These are phyloP conservation scores for Leptopterna dolabrata DNA, from an alignment of 2,888 invertebrate genomes.

Conservation along the genomic window DNA sequence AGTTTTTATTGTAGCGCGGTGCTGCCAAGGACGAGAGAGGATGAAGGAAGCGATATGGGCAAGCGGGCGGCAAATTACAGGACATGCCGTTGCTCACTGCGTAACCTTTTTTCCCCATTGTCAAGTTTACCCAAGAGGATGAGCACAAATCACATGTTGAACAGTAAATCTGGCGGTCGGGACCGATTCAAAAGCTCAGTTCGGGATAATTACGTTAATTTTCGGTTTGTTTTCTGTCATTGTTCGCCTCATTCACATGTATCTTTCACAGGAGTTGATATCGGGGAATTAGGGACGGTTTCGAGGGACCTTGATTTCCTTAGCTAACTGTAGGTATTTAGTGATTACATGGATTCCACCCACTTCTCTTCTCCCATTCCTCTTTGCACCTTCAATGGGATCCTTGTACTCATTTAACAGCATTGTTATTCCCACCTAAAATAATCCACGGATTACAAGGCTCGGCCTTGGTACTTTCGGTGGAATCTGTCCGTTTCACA, in stretches of 20 bases:
- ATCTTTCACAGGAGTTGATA: neutral
- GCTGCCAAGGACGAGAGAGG: neutral
- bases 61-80: constrained; percentile 1
- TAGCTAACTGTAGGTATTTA: neutral
- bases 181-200: neutral
- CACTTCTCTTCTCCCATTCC: no score
- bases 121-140: neutral
- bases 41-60: neutral
- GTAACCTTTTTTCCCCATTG: neutral
- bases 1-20: neutral
- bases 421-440: no score
- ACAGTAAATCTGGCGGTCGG: neutral
- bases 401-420: no score
- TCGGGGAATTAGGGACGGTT: neutral
- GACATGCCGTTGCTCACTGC: neutral
- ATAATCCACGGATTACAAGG: no score
- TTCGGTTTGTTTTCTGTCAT: neutral
- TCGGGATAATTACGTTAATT: neutral
- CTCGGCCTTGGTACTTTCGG: no score
- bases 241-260: neutral
- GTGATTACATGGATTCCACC: neutral
- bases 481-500: no score
- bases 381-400: no score
- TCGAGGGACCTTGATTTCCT: neutral
- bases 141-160: neutral